Evolutionary conservation across 2,797 vertebrate genomes (phyloP).

Genomic region (Tangara arthus): DNA sequence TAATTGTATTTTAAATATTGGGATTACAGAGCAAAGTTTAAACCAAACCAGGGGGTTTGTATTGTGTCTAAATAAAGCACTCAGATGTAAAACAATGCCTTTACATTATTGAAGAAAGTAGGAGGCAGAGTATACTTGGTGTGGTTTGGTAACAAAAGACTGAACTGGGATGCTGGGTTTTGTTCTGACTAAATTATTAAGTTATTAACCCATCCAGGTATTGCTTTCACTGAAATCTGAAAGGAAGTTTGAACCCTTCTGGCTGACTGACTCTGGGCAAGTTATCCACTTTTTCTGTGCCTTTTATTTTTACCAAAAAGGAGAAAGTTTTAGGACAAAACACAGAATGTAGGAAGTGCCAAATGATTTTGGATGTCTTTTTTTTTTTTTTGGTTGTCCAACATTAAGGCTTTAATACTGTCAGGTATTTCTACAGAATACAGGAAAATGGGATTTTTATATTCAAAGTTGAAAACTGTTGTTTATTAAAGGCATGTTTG

Average conservation of each 20-base stretch:
- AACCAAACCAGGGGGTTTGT: neutral
- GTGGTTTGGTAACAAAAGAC: neutral
- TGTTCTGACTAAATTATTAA: neutral
- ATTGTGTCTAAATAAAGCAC: neutral
- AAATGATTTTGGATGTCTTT: neutral
- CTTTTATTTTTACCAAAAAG: neutral
- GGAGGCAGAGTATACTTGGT: neutral
- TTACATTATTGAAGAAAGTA: neutral
- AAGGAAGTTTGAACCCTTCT: neutral
- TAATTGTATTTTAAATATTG: neutral
- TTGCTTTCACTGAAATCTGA: neutral
- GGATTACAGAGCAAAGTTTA: neutral
- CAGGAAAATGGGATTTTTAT: neutral
- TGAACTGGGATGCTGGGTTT: neutral
- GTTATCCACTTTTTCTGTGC: neutral
- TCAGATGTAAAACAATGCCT: neutral
- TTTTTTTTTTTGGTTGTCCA: neutral
- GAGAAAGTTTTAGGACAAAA: neutral
- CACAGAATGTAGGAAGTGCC: neutral
- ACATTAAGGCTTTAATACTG: neutral
- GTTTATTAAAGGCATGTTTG: neutral
- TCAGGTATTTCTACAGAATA: neutral
- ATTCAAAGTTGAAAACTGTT: neutral
- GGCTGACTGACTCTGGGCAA: neutral
- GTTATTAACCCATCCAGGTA: neutral